A percentile compares a stretch with the other conserved stretches of the same genome.
phyloP scores from a whole-genome alignment of 2,888 invertebrate genomes.

The Tetranychus truncatus region DNA sequence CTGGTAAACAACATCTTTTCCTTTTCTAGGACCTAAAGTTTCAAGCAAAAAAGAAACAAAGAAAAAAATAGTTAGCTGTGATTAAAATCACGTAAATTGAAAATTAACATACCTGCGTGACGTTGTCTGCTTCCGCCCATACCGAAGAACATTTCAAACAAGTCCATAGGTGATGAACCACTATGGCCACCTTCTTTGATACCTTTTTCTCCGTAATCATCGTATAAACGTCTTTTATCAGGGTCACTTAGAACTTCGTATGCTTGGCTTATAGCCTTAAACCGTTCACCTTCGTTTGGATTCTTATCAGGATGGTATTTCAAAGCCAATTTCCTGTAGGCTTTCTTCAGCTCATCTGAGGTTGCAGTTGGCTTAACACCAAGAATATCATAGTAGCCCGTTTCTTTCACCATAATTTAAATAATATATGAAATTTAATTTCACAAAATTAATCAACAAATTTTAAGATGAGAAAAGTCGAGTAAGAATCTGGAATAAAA shows the following conservation, averaged over 20 bases:
- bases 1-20: slow-evolving; percentile 86
- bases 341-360: slow-evolving; percentile 82
- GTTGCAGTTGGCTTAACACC: slow-evolving; percentile 74
- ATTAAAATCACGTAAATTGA: too few relatives aligned
- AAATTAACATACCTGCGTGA: not conserved
- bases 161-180: slow-evolving; percentile 81
- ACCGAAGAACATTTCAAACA: slow-evolving; percentile 94
- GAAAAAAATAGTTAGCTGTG: too few relatives aligned
- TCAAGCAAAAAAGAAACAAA: too few relatives aligned
- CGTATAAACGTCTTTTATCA: slow-evolving; percentile 76
- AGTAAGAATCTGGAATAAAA: too few relatives aligned
- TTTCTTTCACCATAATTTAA: slow-evolving; percentile 76
- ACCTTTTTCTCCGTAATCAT: slow-evolving; percentile 84
- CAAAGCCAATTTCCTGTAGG: slow-evolving; percentile 66
- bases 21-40: slow-evolving; percentile 32
- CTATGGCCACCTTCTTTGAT: slow-evolving; percentile 67
- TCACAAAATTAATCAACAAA: too few relatives aligned
- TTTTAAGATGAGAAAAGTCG: too few relatives aligned
- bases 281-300: slow-evolving; percentile 84
- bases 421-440: not conserved
- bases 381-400: slow-evolving; percentile 77
- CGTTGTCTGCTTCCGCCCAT: slow-evolving; percentile 44
- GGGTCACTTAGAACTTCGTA: slow-evolving; percentile 91
- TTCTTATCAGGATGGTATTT: slow-evolving; percentile 97
- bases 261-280: slow-evolving; percentile 91